Base-by-base conservation (phyloP, 2,113 vertebrate species). In the Leucosticte australis region DNA sequence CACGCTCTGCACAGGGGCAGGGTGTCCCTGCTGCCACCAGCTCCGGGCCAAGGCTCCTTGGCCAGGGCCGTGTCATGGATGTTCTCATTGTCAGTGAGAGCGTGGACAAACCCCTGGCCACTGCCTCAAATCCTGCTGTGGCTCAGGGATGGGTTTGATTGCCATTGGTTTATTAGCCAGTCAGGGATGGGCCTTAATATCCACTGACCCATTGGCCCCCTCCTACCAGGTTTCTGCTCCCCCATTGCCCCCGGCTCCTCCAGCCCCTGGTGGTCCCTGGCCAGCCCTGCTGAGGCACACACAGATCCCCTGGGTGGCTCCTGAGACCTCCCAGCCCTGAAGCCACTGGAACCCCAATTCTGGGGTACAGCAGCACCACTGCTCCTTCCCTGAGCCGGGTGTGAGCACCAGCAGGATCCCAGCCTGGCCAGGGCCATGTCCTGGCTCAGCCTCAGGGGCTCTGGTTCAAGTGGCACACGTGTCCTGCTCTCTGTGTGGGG, bases 391-490 rank as follows among this genome's bases (percentile, higher is more conserved):
- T 1, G 2, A 8, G 57, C 62, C 24, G 15, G 1, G 47, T 15
- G 52, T 6, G 69, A 53, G 24, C 2, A 11, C 13, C 9, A 24
- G 47, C 64, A 39, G 24, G 37, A 27, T 10, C 8, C 1, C 6
- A 57, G 49, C 28, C 44, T 0, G 50, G 50, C 9, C n/a, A 35
- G 49, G n/a, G 8, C 0, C 0, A 20, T 17, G 46, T 9, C n/a
- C 22, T 0, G 0, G 31, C 44, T 84, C 39, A 15, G 44, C n/a
- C 3, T 9, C 1, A 1, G 24, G 16, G n/a, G 10, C 6, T 24
- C 30, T 46, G 89, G 55, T 33, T 39, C 3, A 0, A 1, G 7
- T 33, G 53, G 18, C 57, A 6, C 31, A 3, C 0, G 0, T 3
- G 15, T 49, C 60, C 82, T 23, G 50, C 73, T 41, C 41, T 41